phyloP scores from a whole-genome alignment of 1,140 invertebrate genomes.

The Kradibia gibbosae region DNA sequence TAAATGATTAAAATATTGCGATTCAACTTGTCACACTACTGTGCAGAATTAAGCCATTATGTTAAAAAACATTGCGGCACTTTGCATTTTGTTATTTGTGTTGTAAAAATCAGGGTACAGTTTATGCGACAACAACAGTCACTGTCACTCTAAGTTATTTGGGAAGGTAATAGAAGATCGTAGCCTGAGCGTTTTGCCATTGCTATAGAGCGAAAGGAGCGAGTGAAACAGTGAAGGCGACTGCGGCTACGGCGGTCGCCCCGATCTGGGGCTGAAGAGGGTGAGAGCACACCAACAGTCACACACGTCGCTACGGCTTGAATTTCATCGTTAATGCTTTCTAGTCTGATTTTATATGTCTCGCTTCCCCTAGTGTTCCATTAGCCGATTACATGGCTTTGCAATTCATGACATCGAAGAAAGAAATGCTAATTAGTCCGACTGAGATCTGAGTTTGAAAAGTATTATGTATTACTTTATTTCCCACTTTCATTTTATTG shows the following conservation, averaged over 20 bases:
- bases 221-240: not conserved
- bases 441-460: not conserved
- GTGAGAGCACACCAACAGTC: not conserved
- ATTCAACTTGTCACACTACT: too few relatives aligned
- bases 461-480: not conserved
- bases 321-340: constrained; percentile 37
- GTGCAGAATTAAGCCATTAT: too few relatives aligned
- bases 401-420: constrained; percentile 46
- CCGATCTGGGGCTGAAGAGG: not conserved
- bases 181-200: not conserved
- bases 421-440: constrained; percentile 42
- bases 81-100: not conserved
- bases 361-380: constrained; percentile 16
- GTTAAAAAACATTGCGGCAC: not conserved
- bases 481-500: not conserved
- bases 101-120: not conserved
- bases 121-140: not conserved
- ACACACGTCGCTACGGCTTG: not conserved
- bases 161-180: not conserved
- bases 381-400: constrained; percentile 50
- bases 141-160: not conserved
- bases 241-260: too few relatives aligned
- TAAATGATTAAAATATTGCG: too few relatives aligned
- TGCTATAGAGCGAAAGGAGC: not conserved
- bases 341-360: not conserved